A percentile compares a stretch with the other conserved stretches of the same genome.
Conservation (phyloP, 2,113 vertebrate species). For the Sylvietta virens region DNA sequence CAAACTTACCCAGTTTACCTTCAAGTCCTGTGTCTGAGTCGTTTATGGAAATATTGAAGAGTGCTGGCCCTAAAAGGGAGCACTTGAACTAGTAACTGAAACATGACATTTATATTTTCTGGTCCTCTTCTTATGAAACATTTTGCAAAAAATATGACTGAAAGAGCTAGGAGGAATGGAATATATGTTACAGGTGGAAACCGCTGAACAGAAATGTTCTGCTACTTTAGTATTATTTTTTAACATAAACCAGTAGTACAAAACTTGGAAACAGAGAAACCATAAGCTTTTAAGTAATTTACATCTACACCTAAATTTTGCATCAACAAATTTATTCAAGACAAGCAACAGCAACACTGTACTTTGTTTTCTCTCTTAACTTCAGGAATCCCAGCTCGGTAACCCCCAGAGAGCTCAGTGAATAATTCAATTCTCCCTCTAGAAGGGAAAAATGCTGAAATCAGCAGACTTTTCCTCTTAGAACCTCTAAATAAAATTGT, state of each 20-base stretch:
- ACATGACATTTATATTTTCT: not conserved
- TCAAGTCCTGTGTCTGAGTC: not conserved
- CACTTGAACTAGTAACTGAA: not conserved
- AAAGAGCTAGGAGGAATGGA: not conserved
- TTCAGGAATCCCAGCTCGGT: not conserved
- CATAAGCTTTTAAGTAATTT: not conserved
- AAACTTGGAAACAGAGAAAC: not conserved
- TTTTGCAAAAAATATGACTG: not conserved
- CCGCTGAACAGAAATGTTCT: not conserved
- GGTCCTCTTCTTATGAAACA: not conserved
- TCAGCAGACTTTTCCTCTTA: not conserved
- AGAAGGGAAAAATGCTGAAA: slow-evolving; percentile 21
- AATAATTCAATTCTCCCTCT: slow-evolving; percentile 24
- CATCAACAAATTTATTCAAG: not conserved
- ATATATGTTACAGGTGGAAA: not conserved
- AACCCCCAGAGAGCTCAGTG: not conserved
- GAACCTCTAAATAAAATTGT: not conserved
- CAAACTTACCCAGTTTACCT: not conserved
- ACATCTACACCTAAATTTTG: not conserved
- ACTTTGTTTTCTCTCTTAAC: not conserved
- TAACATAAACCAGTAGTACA: not conserved
- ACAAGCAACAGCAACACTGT: not conserved
- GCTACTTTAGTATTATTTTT: not conserved
- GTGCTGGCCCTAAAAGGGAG: not conserved
- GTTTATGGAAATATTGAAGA: not conserved